A percentile compares a stretch with the other conserved stretches of the same genome.
phyloP scores from a whole-genome alignment of 2,797 vertebrate species.

The Spinus olivaceus region DNA sequence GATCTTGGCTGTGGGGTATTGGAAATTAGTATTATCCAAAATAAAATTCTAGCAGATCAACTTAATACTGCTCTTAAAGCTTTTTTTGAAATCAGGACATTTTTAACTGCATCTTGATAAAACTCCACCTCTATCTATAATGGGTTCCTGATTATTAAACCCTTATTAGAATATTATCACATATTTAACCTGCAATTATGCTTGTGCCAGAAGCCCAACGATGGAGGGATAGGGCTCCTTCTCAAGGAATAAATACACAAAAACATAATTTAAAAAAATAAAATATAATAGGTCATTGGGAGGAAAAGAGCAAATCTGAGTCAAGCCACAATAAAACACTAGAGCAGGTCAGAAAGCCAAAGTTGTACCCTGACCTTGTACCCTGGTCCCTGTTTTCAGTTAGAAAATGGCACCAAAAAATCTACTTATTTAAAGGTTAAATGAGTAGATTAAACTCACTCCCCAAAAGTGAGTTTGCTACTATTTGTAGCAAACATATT shows the following conservation, averaged over 20 bases:
- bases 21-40: not conserved
- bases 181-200: not conserved
- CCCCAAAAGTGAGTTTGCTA: not conserved
- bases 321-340: not conserved
- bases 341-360: not conserved
- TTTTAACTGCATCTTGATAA: not conserved
- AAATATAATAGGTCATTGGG: not conserved
- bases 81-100: not conserved
- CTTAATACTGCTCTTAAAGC: not conserved
- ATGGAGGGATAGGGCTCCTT: not conserved
- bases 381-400: not conserved
- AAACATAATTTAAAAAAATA: not conserved
- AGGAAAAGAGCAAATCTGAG: not conserved
- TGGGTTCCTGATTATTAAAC: not conserved
- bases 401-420: not conserved
- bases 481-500: not conserved
- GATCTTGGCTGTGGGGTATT: not conserved
- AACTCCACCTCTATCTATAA: not conserved
- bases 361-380: not conserved
- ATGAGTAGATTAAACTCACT: too few relatives aligned
- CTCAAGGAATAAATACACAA: not conserved
- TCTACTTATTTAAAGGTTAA: not conserved
- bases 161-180: not conserved
- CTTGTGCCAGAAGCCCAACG: not conserved
- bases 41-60: not conserved